Percentiles rank a stretch among this genome's conserved stretches.
Evolutionary conservation across 2,113 vertebrate species (phyloP).

Genomic region (Murina feae): DNA sequence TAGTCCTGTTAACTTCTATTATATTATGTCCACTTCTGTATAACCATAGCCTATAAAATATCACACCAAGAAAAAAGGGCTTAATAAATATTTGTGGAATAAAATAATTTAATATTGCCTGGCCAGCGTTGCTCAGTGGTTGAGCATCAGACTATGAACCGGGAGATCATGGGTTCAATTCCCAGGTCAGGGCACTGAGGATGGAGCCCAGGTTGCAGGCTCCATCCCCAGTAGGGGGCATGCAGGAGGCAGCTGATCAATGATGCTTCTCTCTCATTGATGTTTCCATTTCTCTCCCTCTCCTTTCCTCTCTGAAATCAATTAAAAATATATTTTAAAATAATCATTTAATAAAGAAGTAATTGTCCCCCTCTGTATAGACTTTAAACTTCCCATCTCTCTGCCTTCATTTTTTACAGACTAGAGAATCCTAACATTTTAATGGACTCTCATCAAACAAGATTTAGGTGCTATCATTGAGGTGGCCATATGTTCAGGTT

Average conservation of each 20-base stretch:
- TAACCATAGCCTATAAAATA: background rate
- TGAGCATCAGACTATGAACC: too few species aligned
- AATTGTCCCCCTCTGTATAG: background rate
- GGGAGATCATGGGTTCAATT: too few species aligned
- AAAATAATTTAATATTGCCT: background rate
- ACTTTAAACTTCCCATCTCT: background rate
- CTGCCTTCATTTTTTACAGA: background rate
- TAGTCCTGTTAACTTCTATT: background rate
- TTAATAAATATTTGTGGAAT: conserved; percentile 7
- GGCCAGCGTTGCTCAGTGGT: too few species aligned
- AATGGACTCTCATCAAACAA: background rate
- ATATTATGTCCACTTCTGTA: background rate
- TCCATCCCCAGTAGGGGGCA: too few species aligned
- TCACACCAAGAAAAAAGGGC: background rate
- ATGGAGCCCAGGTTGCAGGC: too few species aligned
- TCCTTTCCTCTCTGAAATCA: too few species aligned
- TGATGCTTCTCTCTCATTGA: too few species aligned
- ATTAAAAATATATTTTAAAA: too few species aligned
- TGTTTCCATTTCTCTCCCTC: too few species aligned
- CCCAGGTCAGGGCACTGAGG: too few species aligned
- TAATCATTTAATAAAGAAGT: background rate
- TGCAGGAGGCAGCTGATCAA: too few species aligned
- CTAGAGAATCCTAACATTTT: background rate
- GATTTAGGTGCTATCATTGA: background rate
- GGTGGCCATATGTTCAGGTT: background rate